Evolutionary conservation across 2,888 invertebrate genomes (phyloP).

Genomic region (Hoplodrina ambigua): DNA sequence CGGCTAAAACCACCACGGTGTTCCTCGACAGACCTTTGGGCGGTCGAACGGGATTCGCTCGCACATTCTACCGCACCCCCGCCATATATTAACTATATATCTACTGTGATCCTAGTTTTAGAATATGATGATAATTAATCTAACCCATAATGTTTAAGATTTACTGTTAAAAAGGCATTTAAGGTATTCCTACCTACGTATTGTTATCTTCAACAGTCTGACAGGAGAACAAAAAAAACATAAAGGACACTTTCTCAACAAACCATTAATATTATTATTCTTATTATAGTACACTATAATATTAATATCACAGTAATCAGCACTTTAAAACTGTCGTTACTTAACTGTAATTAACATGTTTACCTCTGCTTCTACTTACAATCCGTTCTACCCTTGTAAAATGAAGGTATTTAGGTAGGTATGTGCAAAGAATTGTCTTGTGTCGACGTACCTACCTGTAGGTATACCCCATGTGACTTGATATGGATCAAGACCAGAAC

Average conservation of each 20-base stretch:
- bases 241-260: neutral
- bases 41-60: no score
- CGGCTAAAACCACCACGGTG: no score
- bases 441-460: no score
- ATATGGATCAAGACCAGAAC: no score
- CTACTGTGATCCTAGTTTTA: neutral
- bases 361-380: slow-evolving; percentile 35
- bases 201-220: no score
- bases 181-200: neutral
- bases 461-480: no score
- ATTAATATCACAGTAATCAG: neutral
- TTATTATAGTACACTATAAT: neutral
- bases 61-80: no score
- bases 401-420: slow-evolving; percentile 31
- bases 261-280: neutral
- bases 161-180: neutral
- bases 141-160: neutral
- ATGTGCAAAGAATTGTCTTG: neutral
- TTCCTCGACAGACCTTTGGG: no score
- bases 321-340: slow-evolving; percentile 24
- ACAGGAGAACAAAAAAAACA: neutral
- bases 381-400: slow-evolving; percentile 41
- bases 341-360: slow-evolving; percentile 32
- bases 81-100: no score
- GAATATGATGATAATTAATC: neutral